Conservation (phyloP, 2,113 vertebrate genomes). For the Perca flavescens region DNA sequence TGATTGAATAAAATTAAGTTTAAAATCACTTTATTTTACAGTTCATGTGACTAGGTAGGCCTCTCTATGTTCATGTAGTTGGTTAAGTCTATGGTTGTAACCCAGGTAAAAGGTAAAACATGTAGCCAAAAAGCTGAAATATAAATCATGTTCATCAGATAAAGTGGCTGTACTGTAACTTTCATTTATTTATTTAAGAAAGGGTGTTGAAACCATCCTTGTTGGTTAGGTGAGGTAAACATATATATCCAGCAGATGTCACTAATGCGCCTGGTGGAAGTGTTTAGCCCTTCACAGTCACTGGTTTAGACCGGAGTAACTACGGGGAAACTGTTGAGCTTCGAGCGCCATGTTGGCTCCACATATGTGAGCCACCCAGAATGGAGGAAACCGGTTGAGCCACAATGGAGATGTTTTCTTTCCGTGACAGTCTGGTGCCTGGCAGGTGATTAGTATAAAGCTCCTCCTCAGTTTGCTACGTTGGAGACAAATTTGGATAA, state of each 20-base stretch:
- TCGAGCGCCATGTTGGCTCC: slow-evolving; percentile 68
- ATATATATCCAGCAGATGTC: slow-evolving; percentile 53
- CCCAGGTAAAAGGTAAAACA: neutral
- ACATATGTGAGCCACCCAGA: rapidly evolving
- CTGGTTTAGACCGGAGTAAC: neutral
- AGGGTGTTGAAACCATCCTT: neutral
- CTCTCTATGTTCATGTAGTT: neutral
- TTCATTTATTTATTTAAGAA: neutral
- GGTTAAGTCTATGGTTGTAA: neutral
- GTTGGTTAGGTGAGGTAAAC: neutral
- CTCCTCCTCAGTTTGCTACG: slow-evolving; percentile 47
- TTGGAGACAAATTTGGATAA: slow-evolving; percentile 40
- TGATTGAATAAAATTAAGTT: neutral
- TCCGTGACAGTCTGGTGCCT: slow-evolving; percentile 52
- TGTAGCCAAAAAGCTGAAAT: neutral
- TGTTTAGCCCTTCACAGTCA: neutral
- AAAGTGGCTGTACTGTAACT: too few species aligned
- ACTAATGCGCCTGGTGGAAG: neutral
- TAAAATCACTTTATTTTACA: neutral
- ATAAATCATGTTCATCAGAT: neutral
- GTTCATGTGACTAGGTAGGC: neutral
- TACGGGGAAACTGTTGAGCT: slow-evolving; percentile 32
- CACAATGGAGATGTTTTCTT: slow-evolving; percentile 70
- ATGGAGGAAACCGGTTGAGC: slow-evolving; percentile 20
- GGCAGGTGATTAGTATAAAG: slow-evolving; percentile 72